These are phyloP conservation scores for Sericinus montela DNA, from an alignment of 2,888 invertebrate genomes.

Conservation along the genomic window DNA sequence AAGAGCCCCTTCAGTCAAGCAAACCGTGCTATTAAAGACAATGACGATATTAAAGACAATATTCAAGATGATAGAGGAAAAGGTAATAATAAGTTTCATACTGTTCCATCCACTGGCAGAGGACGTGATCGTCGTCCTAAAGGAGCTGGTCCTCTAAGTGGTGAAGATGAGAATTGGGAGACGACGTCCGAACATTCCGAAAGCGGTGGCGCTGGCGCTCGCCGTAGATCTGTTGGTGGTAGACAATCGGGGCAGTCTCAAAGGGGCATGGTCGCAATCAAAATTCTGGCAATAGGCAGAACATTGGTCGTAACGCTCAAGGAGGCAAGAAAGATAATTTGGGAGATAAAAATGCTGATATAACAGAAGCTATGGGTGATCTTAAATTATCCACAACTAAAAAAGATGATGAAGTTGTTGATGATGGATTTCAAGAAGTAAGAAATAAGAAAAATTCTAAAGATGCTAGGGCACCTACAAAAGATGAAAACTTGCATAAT, in stretches of 20 bases:
- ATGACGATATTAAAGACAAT: constrained; percentile 56
- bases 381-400: constrained; percentile 53
- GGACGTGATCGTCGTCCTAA: constrained; percentile 66
- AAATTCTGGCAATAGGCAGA: constrained; percentile 52
- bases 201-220: constrained; percentile 50
- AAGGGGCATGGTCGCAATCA: constrained; percentile 58
- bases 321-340: constrained; percentile 50
- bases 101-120: constrained; percentile 82
- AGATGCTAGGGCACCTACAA: constrained; percentile 66
- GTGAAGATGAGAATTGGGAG: constrained; percentile 86
- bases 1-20: constrained; percentile 86
- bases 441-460: constrained; percentile 88
- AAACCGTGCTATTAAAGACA: constrained; percentile 59
- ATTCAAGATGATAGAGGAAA: constrained; percentile 82
- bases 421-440: constrained; percentile 91
- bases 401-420: constrained; percentile 75
- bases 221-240: constrained; percentile 51
- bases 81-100: constrained; percentile 71
- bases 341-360: constrained; percentile 54
- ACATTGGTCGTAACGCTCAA: constrained; percentile 48
- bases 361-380: constrained; percentile 65
- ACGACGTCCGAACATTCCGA: constrained; percentile 92
- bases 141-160: constrained; percentile 52
- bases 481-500: constrained; percentile 54
- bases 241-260: constrained; percentile 46